phyloP scores from a whole-genome alignment of 2,113 vertebrate species.

The Catagonus wagneri region DNA sequence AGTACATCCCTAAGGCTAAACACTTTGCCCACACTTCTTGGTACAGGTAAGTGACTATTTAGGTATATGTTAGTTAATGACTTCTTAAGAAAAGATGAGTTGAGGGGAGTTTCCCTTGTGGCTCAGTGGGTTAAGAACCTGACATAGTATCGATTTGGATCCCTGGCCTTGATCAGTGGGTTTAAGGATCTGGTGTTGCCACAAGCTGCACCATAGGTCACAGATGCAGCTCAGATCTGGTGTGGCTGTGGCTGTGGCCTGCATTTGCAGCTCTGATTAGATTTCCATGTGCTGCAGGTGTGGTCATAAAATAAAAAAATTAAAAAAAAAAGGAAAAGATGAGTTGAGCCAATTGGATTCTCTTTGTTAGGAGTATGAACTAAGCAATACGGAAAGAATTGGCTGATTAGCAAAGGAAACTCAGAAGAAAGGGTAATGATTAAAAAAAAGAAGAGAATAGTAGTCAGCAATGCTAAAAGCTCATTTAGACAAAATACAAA shows the following conservation, averaged over 20 bases:
- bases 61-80: background rate
- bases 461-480: background rate
- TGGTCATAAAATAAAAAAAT: no score
- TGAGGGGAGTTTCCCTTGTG: background rate
- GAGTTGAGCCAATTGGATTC: background rate
- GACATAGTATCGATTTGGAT: no score
- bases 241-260: no score
- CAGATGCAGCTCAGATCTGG: no score
- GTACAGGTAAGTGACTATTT: background rate
- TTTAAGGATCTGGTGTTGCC: no score
- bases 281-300: no score
- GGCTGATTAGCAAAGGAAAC: background rate
- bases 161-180: no score
- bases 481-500: conserved; percentile 31
- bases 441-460: background rate
- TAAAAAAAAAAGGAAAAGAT: background rate
- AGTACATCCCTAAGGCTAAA: background rate
- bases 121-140: no score
- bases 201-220: no score
- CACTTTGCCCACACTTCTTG: background rate
- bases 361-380: background rate
- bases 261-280: no score
- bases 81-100: background rate
- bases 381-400: conserved; percentile 42
- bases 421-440: background rate